phyloP scores from a whole-genome alignment of 2,888 invertebrate species.

The Coleophora flavipennella region DNA sequence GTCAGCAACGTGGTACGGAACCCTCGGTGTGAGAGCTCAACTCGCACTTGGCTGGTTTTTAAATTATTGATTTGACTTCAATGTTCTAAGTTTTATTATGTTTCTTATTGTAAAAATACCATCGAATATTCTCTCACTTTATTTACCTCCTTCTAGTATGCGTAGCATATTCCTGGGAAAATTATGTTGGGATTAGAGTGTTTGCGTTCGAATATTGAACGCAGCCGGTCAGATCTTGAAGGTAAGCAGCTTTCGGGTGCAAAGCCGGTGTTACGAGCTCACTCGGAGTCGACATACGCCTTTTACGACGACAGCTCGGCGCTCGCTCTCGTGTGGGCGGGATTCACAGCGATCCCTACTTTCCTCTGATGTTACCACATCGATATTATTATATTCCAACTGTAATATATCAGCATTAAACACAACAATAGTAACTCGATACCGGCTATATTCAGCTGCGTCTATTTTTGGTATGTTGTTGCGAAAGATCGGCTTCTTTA shows the following conservation, averaged over 20 bases:
- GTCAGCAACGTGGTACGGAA: too few relatives aligned
- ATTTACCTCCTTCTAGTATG: too few relatives aligned
- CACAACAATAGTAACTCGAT: constrained; percentile 10
- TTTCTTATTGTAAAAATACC: too few relatives aligned
- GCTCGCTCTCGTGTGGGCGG: constrained; percentile 28
- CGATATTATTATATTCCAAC: constrained; percentile 12
- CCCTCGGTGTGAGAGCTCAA: too few relatives aligned
- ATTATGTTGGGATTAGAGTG: constrained; percentile 11
- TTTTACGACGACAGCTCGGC: constrained; percentile 33
- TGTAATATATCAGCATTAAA: constrained; percentile 7
- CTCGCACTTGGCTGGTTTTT: too few relatives aligned
- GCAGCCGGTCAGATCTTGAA: constrained; percentile 35
- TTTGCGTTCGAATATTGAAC: constrained; percentile 32
- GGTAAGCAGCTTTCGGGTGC: constrained; percentile 55
- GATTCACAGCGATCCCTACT: constrained; percentile 26
- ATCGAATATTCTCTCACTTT: too few relatives aligned
- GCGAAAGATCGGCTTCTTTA: too few relatives aligned
- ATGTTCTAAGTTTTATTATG: too few relatives aligned
- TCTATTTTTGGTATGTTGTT: background rate
- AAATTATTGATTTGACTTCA: too few relatives aligned
- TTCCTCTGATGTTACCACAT: constrained; percentile 19
- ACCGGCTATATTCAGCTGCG: background rate
- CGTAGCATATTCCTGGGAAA: constrained; percentile 1
- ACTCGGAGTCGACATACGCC: constrained; percentile 7
- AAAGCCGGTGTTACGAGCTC: constrained; percentile 28